Evolutionary conservation across 1,140 invertebrate species (phyloP).

Genomic region (Drosophila teissieri): DNA sequence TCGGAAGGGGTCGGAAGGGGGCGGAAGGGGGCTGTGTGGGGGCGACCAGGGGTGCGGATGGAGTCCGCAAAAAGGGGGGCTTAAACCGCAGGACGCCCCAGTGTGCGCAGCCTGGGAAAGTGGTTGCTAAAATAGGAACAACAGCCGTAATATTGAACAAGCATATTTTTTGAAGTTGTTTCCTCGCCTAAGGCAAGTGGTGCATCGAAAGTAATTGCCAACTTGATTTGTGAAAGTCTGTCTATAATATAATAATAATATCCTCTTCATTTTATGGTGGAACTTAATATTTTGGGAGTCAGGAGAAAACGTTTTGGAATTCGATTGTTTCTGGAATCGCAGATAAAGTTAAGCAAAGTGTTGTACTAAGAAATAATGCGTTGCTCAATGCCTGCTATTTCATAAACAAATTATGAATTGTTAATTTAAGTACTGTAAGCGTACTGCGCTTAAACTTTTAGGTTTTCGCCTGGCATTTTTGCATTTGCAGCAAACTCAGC

Average conservation of each 20-base stretch:
- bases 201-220: no score
- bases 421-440: no score
- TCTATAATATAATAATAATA: no score
- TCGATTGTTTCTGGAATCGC: no score
- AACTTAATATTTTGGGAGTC: no score
- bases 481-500: neutral
- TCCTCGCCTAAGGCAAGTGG: neutral
- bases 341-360: no score
- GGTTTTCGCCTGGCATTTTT: neutral
- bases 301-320: no score
- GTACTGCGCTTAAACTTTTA: neutral
- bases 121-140: neutral
- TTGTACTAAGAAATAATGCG: no score
- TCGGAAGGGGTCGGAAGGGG: neutral
- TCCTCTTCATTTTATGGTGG: no score
- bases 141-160: neutral
- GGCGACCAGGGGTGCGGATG: neutral
- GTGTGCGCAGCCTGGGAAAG: neutral
- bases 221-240: no score
- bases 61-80: slow-evolving; percentile 1
- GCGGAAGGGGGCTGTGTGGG: neutral
- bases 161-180: neutral
- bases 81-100: slow-evolving; percentile 19
- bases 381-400: no score
- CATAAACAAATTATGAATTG: no score